Evolutionary conservation across 2,888 invertebrate genomes (phyloP).

Genomic region (Lasius fuliginosus): DNA sequence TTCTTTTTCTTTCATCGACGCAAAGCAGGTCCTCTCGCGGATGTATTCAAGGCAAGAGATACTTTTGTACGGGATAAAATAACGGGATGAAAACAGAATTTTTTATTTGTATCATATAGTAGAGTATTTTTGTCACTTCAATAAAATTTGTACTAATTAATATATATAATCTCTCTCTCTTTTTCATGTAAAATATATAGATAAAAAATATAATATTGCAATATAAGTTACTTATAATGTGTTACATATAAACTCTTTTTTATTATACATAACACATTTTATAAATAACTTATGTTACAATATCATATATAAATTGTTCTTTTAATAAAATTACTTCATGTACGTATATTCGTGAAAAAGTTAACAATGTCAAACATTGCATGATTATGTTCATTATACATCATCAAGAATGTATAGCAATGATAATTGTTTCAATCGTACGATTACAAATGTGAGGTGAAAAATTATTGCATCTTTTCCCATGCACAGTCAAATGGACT

Average conservation of each 20-base stretch:
- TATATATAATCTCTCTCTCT: not conserved
- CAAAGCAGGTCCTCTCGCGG: slow-evolving; percentile 52
- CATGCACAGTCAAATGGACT: slow-evolving; percentile 61
- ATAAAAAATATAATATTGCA: not conserved
- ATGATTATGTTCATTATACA: not conserved
- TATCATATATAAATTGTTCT: not conserved
- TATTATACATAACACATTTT: not conserved
- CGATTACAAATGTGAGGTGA: not conserved
- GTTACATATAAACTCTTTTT: not conserved
- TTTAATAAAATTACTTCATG: not conserved
- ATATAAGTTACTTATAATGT: not conserved
- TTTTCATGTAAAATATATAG: not conserved
- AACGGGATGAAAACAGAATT: slow-evolving; percentile 17
- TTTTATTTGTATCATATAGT: not conserved
- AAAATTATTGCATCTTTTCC: slow-evolving; percentile 31
- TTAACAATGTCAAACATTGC: not conserved
- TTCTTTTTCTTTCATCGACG: slow-evolving; percentile 46
- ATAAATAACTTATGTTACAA: not conserved
- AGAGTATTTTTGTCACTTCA: not conserved
- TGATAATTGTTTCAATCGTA: not conserved
- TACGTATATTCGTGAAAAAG: not conserved
- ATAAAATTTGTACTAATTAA: not conserved
- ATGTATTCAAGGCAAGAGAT: slow-evolving; percentile 23
- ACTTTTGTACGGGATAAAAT: slow-evolving; percentile 9
- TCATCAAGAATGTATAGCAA: not conserved